phyloP scores from a whole-genome alignment of 2,888 invertebrate species.

The Xestia rhomboidea region DNA sequence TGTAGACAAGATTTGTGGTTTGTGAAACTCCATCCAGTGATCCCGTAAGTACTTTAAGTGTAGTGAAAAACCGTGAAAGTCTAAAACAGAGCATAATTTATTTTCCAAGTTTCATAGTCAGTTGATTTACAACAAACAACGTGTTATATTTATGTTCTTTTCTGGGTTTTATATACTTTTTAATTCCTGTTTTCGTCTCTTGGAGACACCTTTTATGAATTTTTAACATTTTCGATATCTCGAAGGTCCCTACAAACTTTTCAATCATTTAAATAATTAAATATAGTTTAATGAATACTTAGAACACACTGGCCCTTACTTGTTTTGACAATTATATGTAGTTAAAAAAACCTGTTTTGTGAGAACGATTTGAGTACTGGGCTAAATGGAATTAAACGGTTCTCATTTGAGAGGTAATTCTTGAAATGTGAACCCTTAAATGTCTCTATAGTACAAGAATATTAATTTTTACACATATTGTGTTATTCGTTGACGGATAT shows the following conservation, averaged over 20 bases:
- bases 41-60: too few relatives aligned
- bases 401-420: neutral
- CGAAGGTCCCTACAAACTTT: neutral
- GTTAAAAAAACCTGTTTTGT: neutral
- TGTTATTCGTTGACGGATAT: neutral
- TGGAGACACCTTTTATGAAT: neutral
- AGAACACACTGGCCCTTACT: neutral
- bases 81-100: too few relatives aligned
- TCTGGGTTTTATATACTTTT: neutral
- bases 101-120: neutral
- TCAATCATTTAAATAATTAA: neutral
- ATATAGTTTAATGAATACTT: neutral
- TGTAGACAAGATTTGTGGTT: too few relatives aligned
- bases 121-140: neutral
- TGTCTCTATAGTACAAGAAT: neutral
- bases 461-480: neutral
- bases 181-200: neutral
- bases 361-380: slow-evolving; percentile 10
- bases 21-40: too few relatives aligned
- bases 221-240: neutral
- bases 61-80: too few relatives aligned
- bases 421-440: neutral
- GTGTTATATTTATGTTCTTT: neutral
- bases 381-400: neutral
- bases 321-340: neutral